Conservation (phyloP, 2,113 vertebrate species). For the Chroicocephalus ridibundus region DNA sequence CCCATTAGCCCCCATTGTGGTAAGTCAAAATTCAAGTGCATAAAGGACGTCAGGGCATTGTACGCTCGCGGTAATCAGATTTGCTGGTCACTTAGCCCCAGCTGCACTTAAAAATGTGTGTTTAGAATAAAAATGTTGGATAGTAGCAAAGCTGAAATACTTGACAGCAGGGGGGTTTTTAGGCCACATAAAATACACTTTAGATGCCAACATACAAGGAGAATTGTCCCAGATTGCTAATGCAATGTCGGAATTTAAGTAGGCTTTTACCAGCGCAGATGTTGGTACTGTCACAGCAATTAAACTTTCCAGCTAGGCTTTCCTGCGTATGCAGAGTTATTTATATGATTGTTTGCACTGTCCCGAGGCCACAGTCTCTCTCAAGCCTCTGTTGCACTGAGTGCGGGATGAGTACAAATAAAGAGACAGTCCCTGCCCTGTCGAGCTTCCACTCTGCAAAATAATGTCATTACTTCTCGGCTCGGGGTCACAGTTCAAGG, state of each 20-base stretch:
- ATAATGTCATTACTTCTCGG: neutral
- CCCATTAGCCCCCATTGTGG: constrained; percentile 24
- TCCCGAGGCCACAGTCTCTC: neutral
- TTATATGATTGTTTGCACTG: neutral
- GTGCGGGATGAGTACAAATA: neutral
- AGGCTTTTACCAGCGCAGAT: neutral
- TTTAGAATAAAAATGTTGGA: constrained; percentile 28
- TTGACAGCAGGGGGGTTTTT: neutral
- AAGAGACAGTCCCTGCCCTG: neutral
- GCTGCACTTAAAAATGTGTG: constrained; percentile 19
- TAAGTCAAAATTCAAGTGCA: constrained; percentile 31
- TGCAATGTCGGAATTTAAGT: neutral
- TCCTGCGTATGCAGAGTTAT: neutral
- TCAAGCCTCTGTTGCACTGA: neutral
- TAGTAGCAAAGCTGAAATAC: neutral
- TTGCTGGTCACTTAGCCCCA: constrained; percentile 31
- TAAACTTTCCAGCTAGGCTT: constrained; percentile 7
- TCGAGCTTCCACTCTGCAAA: neutral
- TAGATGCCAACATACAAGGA: neutral
- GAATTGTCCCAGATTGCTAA: neutral
- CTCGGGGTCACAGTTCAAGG: neutral
- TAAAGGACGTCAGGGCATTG: constrained; percentile 11
- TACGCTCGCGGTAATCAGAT: neutral
- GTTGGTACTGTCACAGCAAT: neutral
- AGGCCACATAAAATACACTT: neutral